A percentile compares a stretch with the other conserved stretches of the same genome.
phyloP scores from a whole-genome alignment of 2,113 vertebrate species.

The Cinclus mexicanus region DNA sequence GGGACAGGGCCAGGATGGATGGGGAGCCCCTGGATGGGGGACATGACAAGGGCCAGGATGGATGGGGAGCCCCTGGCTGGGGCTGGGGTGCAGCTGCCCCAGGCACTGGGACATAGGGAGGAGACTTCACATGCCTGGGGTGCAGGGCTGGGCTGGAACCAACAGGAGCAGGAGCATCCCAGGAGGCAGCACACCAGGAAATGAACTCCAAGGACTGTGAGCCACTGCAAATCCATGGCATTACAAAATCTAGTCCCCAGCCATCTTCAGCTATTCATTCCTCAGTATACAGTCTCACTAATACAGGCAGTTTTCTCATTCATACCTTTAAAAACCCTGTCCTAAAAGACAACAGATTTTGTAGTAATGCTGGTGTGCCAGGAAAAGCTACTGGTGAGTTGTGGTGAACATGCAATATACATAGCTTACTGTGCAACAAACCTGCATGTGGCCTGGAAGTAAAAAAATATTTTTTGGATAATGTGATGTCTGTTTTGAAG shows the following conservation, averaged over 20 bases:
- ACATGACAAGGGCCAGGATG: background rate
- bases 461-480: background rate
- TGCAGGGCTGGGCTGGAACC: background rate
- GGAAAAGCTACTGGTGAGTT: background rate
- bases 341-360: background rate
- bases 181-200: background rate
- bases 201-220: background rate
- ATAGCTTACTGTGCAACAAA: background rate
- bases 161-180: background rate
- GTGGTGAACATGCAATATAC: background rate
- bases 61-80: background rate
- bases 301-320: background rate
- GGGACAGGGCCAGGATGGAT: background rate
- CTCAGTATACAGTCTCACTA: background rate
- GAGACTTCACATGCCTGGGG: fast-evolving
- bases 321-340: background rate
- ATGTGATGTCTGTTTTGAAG: background rate
- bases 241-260: background rate
- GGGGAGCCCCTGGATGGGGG: background rate
- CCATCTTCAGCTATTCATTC: background rate
- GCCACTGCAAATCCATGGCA: background rate
- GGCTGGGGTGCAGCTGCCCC: background rate
- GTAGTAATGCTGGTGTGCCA: too few relatives aligned
- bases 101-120: fast-evolving
- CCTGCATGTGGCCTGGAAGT: background rate